Evolutionary conservation across 2,888 invertebrate genomes (phyloP), one percentile per base, ranked within the genome.

Genomic region (Cepaea hortensis): DNA sequence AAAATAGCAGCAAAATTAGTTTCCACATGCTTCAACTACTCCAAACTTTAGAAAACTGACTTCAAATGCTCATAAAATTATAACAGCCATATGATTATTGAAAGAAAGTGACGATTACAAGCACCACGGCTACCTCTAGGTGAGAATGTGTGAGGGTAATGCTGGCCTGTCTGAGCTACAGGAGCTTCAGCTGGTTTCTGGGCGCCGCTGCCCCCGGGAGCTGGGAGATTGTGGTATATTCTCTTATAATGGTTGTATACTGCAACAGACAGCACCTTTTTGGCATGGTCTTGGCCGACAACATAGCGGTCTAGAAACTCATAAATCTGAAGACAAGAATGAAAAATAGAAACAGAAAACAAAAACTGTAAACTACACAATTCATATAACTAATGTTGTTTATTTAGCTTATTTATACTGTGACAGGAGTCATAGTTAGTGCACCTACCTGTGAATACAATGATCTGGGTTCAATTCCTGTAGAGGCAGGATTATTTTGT

Each of bases 211-310:
- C 88, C 35, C 20, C 89, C 76, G 11, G 79, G 72, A 4, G 90
- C 76, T 9, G 94, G 94, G 88, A 97, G 96, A 95, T 99, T 99
- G 95, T 99, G 98, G 95, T 97, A 97, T 93, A 99, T 98, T 92
- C 99, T 96, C 95, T 99, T 99, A 95, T 99, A 99, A 94, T 99
- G 99, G 95, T 99, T 99, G 95, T 99, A 99, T 0, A 99, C 99
- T 18, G 99, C 99, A 65, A 99, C 99, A 0, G 99, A 97, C 72
- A 99, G 95, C 72, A 99, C 98, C 95, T 99, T 99, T 95, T 99
- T 99, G 1, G 99, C 99, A 94, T 97, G 96, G 90, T 98, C 98
- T 95, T 99, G 99, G 0, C 99, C 99, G 46, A 99, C 97, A 20
- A 99, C 99, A 95, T 98, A 98, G 93, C 97, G 97, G 95, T 99